These are phyloP conservation scores for Plebejus argus DNA, from an alignment of 2,888 invertebrate genomes.

Conservation along the genomic window DNA sequence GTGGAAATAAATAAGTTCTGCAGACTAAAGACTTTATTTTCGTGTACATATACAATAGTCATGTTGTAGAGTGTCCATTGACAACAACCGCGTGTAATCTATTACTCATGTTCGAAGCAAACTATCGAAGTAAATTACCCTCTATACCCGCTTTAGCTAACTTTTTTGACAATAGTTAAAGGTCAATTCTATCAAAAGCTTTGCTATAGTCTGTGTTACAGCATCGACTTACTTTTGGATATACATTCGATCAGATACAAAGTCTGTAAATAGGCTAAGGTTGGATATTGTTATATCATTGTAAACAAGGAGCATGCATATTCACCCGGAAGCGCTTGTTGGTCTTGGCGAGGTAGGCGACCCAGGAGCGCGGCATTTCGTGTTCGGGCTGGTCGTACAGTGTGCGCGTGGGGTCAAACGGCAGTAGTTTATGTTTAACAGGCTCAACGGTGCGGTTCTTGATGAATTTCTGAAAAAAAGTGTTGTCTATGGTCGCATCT, in stretches of 20 bases:
- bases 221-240: not conserved
- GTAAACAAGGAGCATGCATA: not conserved
- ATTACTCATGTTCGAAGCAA: not conserved
- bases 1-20: no score
- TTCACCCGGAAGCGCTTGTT: constrained; percentile 39
- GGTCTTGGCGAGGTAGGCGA: constrained; percentile 52
- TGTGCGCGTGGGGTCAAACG: constrained; percentile 60
- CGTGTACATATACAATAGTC: no score
- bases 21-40: no score
- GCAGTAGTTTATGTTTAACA: constrained; percentile 58
- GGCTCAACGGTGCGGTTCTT: constrained; percentile 49
- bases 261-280: not conserved
- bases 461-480: constrained; percentile 58
- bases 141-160: no score
- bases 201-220: not conserved
- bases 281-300: not conserved
- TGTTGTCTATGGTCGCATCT: not conserved
- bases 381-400: constrained; percentile 68
- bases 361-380: constrained; percentile 65
- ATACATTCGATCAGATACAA: not conserved
- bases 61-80: not conserved
- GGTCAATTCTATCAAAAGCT: not conserved
- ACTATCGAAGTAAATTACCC: not conserved
- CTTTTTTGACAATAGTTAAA: not conserved
- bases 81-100: not conserved